A percentile compares a stretch with the other conserved stretches of the same genome.
phyloP scores from a whole-genome alignment of 2,888 invertebrate species.

The Drosophila paucipuncta region DNA sequence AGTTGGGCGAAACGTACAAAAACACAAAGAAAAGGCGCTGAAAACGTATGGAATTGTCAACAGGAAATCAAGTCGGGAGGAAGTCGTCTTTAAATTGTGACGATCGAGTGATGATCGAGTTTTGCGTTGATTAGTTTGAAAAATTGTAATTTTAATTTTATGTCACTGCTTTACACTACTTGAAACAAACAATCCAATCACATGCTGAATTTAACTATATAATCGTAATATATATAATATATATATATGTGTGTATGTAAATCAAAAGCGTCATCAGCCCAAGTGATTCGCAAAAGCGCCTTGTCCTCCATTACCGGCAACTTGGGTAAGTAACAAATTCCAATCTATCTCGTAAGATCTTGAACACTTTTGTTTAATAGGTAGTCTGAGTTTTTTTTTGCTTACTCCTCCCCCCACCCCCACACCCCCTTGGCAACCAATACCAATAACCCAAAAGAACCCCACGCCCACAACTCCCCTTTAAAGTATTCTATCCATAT shows the following conservation, averaged over 20 bases:
- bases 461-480: background rate
- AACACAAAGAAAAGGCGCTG: background rate
- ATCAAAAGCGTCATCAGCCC: constrained; percentile 85
- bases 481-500: constrained; percentile 15
- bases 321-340: constrained; percentile 92
- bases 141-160: constrained; percentile 21
- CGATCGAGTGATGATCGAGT: constrained; percentile 4
- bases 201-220: constrained; percentile 70
- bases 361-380: constrained; percentile 63
- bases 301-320: constrained; percentile 95
- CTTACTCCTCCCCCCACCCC: constrained; percentile 13
- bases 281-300: constrained; percentile 92
- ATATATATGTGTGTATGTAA: constrained; percentile 81
- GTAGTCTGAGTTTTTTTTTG: constrained; percentile 59
- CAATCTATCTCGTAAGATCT: constrained; percentile 53
- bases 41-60: constrained; percentile 30
- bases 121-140: constrained; percentile 30
- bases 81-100: constrained; percentile 7
- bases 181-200: constrained; percentile 57
- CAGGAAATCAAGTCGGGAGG: constrained; percentile 16
- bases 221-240: constrained; percentile 76
- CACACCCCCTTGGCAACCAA: constrained; percentile 1
- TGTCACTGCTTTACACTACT: constrained; percentile 52
- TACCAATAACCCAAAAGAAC: background rate
- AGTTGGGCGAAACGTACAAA: constrained; percentile 10